Evolutionary conservation across 53 echinoderm and acorn worm species (phyloP), one percentile per base, ranked within the genome.

Genomic region (Actinopyga echinites): DNA sequence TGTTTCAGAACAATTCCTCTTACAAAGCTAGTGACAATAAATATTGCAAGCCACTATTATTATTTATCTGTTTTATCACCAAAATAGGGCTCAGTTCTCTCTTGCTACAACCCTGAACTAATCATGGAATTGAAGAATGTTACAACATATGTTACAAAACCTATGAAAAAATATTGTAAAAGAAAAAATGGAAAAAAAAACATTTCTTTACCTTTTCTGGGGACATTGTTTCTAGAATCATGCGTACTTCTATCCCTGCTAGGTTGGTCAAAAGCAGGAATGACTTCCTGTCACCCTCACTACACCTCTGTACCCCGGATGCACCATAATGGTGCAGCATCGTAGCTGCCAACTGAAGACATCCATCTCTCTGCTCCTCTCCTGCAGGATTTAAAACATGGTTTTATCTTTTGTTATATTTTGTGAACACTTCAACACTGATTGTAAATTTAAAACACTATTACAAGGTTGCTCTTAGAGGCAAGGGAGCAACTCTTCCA

Each of bases 161-260:
- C 60, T 4, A 0, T 60, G 60, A 60, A 25, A 23, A 0, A 13
- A 1, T 58, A 23, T 58, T 23, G 4, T 2, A 25, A 1, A 67
- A 28, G 26, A 30, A 67, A 1, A 69, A 33, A 23, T 9, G 22
- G 17, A 36, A 31, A 33, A 15, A 0, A 2, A 49, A 13, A 49
- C 17, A 49, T 49, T 49, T 2, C n/a, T n/a, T n/a, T 74, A 80
- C 81, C 81, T 80, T 62, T 62, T 80, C 62, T 28, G 58, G 60
- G 17, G 59, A 74, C 12, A 92, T 88, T 56, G 90, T 90, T 79
- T 96, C 96, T 34, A 96, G 82, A 5, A 87, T 90, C 96, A 96
- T 93, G 52, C 93, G 85, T 3, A 92, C 88, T 83, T 96, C 96
- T 61, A 96, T 89, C 66, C 93, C 91, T 0, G 92, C 93, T 38